These are phyloP conservation scores for Papilio protenor DNA, from an alignment of 2,888 invertebrate species.

Conservation along the genomic window DNA sequence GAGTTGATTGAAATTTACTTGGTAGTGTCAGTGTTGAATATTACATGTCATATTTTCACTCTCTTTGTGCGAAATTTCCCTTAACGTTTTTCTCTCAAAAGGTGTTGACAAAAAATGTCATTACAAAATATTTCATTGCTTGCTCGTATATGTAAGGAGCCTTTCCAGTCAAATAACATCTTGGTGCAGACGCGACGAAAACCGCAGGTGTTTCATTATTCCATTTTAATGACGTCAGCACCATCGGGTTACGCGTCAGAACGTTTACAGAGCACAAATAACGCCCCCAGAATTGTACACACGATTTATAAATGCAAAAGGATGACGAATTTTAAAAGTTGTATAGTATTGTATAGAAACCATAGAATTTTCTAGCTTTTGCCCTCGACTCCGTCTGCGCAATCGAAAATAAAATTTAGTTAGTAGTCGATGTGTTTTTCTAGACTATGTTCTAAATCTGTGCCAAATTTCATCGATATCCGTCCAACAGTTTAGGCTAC, in stretches of 20 bases:
- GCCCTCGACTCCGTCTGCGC: no score
- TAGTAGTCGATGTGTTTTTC: no score
- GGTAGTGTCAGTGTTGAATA: not conserved
- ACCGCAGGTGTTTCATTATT: constrained; percentile 83
- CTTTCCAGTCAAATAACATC: constrained; percentile 48
- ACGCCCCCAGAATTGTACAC: constrained; percentile 48
- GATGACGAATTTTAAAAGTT: not conserved
- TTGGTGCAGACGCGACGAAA: constrained; percentile 60
- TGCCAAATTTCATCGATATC: no score
- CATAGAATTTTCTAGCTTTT: no score
- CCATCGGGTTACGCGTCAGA: constrained; percentile 66
- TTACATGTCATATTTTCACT: not conserved
- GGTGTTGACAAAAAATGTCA: not conserved
- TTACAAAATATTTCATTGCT: constrained; percentile 26
- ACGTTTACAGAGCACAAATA: constrained; percentile 47
- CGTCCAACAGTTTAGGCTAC: no score
- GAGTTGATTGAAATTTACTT: no score
- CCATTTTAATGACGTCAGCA: constrained; percentile 78
- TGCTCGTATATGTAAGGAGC: constrained; percentile 12
- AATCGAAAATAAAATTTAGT: no score
- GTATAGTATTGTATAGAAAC: not conserved
- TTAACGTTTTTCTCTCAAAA: not conserved
- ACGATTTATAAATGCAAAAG: constrained; percentile 44
- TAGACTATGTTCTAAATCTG: no score
- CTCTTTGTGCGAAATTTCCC: not conserved